A percentile compares a stretch with the other conserved stretches of the same genome.
Evolutionary conservation across 2,888 invertebrate species (phyloP).

Genomic region (Himalopsyche anomala): DNA sequence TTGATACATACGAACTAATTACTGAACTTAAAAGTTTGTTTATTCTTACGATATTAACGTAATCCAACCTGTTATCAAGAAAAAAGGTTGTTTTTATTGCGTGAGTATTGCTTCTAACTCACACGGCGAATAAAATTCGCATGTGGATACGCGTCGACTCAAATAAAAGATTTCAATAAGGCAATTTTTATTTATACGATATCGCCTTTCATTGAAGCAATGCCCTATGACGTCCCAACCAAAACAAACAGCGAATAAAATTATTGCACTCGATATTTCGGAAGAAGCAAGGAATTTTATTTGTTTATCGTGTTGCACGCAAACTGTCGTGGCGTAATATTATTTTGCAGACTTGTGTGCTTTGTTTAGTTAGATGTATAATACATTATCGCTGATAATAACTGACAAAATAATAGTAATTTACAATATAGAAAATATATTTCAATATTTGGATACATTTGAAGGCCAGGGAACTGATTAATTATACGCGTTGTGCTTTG

Average conservation of each 20-base stretch:
- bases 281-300: slow-evolving; percentile 24
- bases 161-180: slow-evolving; percentile 44
- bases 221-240: slow-evolving; percentile 38
- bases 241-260: slow-evolving; percentile 49
- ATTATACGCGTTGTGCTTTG: no score
- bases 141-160: slow-evolving; percentile 35
- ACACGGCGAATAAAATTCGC: slow-evolving; percentile 21
- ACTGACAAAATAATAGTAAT: no score
- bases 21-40: no score
- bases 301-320: slow-evolving; percentile 49
- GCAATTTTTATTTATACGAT: slow-evolving; percentile 45
- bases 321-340: slow-evolving; percentile 13
- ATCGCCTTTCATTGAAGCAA: slow-evolving; percentile 47
- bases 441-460: no score
- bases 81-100: background rate
- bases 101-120: background rate
- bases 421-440: no score
- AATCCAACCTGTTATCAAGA: no score
- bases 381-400: background rate
- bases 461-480: no score
- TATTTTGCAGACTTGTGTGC: background rate
- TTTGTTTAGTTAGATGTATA: background rate
- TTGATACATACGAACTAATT: no score
- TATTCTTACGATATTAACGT: no score
- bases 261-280: slow-evolving; percentile 27